Evolutionary conservation across 2,113 vertebrate genomes (phyloP), one percentile per base, ranked within the genome.

Genomic region (Sander lucioperca): DNA sequence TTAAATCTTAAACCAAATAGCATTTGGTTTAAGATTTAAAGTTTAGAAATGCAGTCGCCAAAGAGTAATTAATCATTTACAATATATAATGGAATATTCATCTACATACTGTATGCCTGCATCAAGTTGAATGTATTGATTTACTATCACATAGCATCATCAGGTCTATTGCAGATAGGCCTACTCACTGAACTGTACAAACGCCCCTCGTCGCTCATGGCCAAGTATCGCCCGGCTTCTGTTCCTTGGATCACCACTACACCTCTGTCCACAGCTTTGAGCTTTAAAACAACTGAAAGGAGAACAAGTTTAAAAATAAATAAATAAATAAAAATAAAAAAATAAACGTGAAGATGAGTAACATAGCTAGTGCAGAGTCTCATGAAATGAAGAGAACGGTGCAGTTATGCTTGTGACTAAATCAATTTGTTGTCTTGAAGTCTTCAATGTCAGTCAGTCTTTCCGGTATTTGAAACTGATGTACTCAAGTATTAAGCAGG

Each of bases 171-270:
- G 39, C 6, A 30, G 48, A 67, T 66, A n/a, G n/a, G n/a, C n/a
- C n/a, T n/a, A 93, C 97, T 97, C 93, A 99, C 98, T 23, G 97
- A 97, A 81, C 96, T 94, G 19, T 97, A 96, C 89, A 99, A 91
- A 48, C 92, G 94, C 19, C 98, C 97, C 10, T 94, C 94, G 64
- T 93, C 72, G 84, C 95, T 97, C 97, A 99, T 99, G 14, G 97
- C 97, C 92, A 99, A 91, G 92, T 96, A 99, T 77, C 92, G 93
- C 51, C 93, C 95, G 0, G 96, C 94, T 86, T 96, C 90, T 48
- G 69, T 69, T 70, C 94, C 94, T 25, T 90, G 80, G 74, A 96
- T 91, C 51, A 94, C 88, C 43, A 95, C 94, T 1, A 96, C 91
- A 1, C 94, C 94, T 50, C 61, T 77, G 65, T 86, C 92, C 57